A percentile compares a stretch with the other conserved stretches of the same genome.
Conservation (phyloP, 2,113 vertebrate species). For the Sinocyclocheilus maitianheensis region DNA sequence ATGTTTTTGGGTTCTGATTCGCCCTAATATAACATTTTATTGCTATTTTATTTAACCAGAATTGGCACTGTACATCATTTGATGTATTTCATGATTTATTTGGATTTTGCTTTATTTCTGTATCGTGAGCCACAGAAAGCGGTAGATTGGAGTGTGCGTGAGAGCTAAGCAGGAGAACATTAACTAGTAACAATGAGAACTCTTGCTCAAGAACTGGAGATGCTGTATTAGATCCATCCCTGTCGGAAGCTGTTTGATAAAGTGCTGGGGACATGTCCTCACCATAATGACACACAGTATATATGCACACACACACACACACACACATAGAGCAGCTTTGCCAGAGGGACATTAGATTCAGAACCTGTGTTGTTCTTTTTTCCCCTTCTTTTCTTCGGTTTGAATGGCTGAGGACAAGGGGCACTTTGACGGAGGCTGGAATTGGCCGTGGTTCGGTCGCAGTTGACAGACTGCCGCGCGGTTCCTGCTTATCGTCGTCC, state of each 20-base stretch:
- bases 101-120: not conserved
- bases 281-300: not conserved
- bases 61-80: not conserved
- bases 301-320: conserved; percentile 46
- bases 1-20: not conserved
- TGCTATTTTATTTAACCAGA: not conserved
- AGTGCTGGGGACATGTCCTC: conserved; percentile 16
- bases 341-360: conserved; percentile 69
- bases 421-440: conserved; percentile 70
- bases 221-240: not conserved
- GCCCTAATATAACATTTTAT: not conserved
- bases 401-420: conserved; percentile 72
- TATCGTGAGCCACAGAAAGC: not conserved
- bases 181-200: not conserved
- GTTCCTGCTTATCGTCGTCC: conserved; percentile 62
- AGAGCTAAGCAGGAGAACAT: not conserved
- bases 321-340: conserved; percentile 59
- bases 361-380: conserved; percentile 41
- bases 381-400: conserved; percentile 57
- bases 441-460: conserved; percentile 68
- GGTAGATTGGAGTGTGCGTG: not conserved
- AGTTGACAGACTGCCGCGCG: conserved; percentile 65
- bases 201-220: not conserved
- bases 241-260: conserved; percentile 8
- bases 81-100: not conserved